A percentile compares a stretch with the other conserved stretches of the same genome.
Evolutionary conservation across 2,797 vertebrate genomes (phyloP).

Genomic region (Cryptoprocta ferox): DNA sequence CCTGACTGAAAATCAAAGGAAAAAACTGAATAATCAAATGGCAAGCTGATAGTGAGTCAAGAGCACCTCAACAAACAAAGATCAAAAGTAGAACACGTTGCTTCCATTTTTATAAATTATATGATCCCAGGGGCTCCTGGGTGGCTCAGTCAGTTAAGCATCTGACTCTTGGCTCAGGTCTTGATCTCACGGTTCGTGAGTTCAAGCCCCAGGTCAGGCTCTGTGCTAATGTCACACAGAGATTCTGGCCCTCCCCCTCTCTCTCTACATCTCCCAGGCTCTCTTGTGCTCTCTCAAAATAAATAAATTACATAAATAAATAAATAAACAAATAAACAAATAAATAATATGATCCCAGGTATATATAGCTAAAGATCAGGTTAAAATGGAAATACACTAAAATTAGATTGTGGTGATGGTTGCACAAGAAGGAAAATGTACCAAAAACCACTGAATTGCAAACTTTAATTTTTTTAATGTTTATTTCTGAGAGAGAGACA

Average conservation of each 20-base stretch:
- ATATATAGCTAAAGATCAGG: neutral
- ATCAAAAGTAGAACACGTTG: neutral
- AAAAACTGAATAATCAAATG: conserved; percentile 22
- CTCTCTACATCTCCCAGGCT: too few relatives aligned
- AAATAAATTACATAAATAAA: neutral
- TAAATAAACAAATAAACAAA: neutral
- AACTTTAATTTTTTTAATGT: neutral
- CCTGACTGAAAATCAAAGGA: neutral
- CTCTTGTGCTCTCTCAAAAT: too few relatives aligned
- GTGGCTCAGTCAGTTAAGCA: too few relatives aligned
- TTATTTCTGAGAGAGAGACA: too few relatives aligned
- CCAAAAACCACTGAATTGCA: neutral
- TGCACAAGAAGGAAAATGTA: neutral
- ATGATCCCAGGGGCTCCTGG: neutral
- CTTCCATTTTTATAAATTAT: neutral
- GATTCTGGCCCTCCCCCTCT: too few relatives aligned
- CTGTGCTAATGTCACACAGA: too few relatives aligned
- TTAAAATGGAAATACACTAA: neutral
- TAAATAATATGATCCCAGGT: neutral
- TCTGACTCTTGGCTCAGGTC: too few relatives aligned
- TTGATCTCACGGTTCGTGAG: too few relatives aligned
- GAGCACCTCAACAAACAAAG: conserved; percentile 31
- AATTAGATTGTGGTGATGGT: neutral
- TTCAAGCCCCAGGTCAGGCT: too few relatives aligned
- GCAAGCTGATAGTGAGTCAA: neutral